A percentile compares a stretch with the other conserved stretches of the same genome.
Evolutionary conservation across 2,113 vertebrate genomes (phyloP).

Genomic region (Oplegnathus fasciatus): DNA sequence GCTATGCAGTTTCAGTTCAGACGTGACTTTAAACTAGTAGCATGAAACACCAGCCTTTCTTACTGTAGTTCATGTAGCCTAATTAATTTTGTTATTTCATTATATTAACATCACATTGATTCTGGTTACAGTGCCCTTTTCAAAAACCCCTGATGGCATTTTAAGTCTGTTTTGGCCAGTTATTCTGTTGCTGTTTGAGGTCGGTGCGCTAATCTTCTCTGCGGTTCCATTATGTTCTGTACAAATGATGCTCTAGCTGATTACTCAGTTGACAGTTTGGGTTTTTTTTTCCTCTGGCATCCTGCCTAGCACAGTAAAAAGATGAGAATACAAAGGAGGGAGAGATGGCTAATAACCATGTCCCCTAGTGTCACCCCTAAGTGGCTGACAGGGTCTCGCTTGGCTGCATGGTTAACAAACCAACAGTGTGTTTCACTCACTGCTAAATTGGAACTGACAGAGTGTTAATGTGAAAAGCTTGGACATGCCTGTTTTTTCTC

Average conservation of each 20-base stretch:
- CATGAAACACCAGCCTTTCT: neutral
- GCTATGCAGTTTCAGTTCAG: neutral
- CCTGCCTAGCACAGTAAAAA: constrained; percentile 35
- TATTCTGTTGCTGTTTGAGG: constrained; percentile 9
- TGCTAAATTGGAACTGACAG: constrained; percentile 56
- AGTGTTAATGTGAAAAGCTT: constrained; percentile 2
- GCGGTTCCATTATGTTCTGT: constrained; percentile 33
- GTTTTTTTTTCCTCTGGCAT: constrained; percentile 42
- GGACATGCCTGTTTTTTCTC: neutral
- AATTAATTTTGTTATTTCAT: neutral
- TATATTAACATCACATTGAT: constrained; percentile 1
- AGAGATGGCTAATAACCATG: constrained; percentile 57
- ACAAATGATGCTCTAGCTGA: constrained; percentile 30
- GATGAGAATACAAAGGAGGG: constrained; percentile 32
- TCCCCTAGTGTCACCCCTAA: constrained; percentile 39
- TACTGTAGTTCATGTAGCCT: neutral
- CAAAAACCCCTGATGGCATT: constrained; percentile 22
- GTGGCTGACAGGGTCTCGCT: constrained; percentile 54
- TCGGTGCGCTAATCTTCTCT: constrained; percentile 31
- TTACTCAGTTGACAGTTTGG: constrained; percentile 42
- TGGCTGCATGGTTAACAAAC: constrained; percentile 55
- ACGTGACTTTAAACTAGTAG: neutral
- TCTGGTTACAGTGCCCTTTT: constrained; percentile 18
- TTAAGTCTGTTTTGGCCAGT: constrained; percentile 45
- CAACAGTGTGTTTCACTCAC: constrained; percentile 30